Base-by-base conservation (phyloP, 2,888 invertebrate species). In the Eupithecia centaureata region DNA sequence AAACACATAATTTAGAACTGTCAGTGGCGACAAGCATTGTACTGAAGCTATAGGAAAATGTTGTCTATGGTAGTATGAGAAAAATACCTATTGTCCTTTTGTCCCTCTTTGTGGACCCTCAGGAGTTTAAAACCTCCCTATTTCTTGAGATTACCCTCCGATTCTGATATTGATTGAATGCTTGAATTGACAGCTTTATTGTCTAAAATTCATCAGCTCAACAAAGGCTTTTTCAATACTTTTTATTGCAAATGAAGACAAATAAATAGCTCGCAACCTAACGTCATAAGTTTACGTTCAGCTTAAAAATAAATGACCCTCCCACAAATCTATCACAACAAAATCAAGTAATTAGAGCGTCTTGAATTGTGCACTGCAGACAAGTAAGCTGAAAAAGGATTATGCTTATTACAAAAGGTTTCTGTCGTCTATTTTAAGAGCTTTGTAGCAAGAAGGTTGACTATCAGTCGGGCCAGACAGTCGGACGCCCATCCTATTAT, bases 91-190 rank as follows among this genome's bases (percentile, higher is more conserved):
- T 82, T 82, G 79, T 82, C 57, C 65, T 62, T 62, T 74, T 76
- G 72, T 75, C 70, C 69, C 58, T 69, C 63, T 51, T 68, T 68
- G 68, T 69, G 52, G 74, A 66, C 83, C 82, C 82, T 74, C 78
- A 73, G 78, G 78, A 80, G 78, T 83, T 81, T 79, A 80, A 83
- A 83, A 76, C 70, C 78, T 78, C 78, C 77, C 70, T 70, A 73
- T 81, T 75, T 76, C 77, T 81, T 81, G 54, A 83, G 81, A 83
- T 78, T 79, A 80, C 77, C 77, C 70, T 66, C 66, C 57, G 71
- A 64, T 68, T 63, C 22, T n/a, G 65, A 66, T 71, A 71, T 71
- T 68, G 71, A 68, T 71, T 71, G 63, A 61, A 65, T 58, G 63
- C 63, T 71, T 51, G 63, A 71, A 66, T 66, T 64, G 70, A 63